These are phyloP conservation scores for Zaprionus obscuricornis DNA, from an alignment of 2,888 invertebrate genomes.

Conservation along the genomic window DNA sequence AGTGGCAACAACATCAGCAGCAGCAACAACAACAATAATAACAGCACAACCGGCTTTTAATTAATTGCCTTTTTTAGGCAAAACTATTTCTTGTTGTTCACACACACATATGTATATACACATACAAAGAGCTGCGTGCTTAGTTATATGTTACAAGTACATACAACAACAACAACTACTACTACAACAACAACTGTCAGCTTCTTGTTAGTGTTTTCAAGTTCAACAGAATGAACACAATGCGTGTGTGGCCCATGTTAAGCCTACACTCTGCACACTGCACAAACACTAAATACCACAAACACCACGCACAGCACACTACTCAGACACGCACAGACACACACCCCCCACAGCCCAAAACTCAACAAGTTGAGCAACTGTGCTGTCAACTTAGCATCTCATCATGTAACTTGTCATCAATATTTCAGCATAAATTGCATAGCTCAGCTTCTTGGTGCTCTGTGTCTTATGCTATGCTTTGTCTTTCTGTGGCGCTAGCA, in stretches of 20 bases:
- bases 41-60: slow-evolving; percentile 72
- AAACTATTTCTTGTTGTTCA: slow-evolving; percentile 72
- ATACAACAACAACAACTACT: slow-evolving; percentile 9
- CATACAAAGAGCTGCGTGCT: slow-evolving; percentile 11
- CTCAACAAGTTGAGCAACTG: not conserved
- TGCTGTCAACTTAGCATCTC: slow-evolving; percentile 26
- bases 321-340: not conserved
- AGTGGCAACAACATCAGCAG: slow-evolving; percentile 21
- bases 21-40: slow-evolving; percentile 31
- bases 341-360: not conserved
- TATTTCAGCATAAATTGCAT: slow-evolving; percentile 57
- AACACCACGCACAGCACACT: not conserved
- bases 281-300: no score
- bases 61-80: slow-evolving; percentile 80
- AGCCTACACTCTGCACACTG: slow-evolving; percentile 10
- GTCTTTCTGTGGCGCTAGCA: slow-evolving; percentile 21
- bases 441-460: no score
- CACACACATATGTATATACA: slow-evolving; percentile 14
- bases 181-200: slow-evolving; percentile 31
- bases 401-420: slow-evolving; percentile 63
- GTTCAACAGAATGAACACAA: slow-evolving; percentile 66
- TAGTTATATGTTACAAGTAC: slow-evolving; percentile 47
- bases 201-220: slow-evolving; percentile 57
- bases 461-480: slow-evolving; percentile 11
- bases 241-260: slow-evolving; percentile 63